Evolutionary conservation across 2,113 vertebrate species (phyloP).

Genomic region (Alligator sinensis): DNA sequence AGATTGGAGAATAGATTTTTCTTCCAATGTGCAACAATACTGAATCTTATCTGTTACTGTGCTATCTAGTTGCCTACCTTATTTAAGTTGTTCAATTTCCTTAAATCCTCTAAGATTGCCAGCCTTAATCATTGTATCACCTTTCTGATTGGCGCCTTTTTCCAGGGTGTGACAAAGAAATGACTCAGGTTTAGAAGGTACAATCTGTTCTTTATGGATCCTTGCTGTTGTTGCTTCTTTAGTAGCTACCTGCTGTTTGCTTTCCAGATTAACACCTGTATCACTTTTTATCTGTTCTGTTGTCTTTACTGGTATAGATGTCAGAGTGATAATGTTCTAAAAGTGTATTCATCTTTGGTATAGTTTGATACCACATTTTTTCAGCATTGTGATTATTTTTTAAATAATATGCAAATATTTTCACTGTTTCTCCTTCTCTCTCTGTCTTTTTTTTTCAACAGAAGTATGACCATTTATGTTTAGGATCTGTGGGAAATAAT

Average conservation of each 20-base stretch:
- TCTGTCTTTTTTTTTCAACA: not conserved
- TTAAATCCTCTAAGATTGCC: not conserved
- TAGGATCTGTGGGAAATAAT: not conserved
- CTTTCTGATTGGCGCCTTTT: not conserved
- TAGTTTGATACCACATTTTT: not conserved
- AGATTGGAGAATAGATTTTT: not conserved
- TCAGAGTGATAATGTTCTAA: not conserved
- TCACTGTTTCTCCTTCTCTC: not conserved
- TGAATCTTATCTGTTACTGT: not conserved
- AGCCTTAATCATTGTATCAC: not conserved
- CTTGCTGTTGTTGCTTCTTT: constrained; percentile 18
- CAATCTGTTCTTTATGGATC: constrained; percentile 15
- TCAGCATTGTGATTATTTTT: not conserved
- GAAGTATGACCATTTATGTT: not conserved
- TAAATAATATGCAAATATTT: not conserved
- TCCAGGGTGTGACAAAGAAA: not conserved
- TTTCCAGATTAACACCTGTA: constrained; percentile 5
- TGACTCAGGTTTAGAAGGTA: not conserved
- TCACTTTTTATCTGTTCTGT: not conserved
- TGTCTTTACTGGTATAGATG: constrained; percentile 4
- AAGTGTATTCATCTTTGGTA: not conserved
- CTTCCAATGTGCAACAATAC: not conserved
- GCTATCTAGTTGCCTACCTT: not conserved
- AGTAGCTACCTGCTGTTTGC: not conserved
- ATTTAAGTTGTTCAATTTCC: not conserved